A percentile compares a stretch with the other conserved stretches of the same genome.
These are phyloP conservation scores for Drosophila anceps DNA, from an alignment of 2,888 invertebrate genomes.

Conservation along the genomic window DNA sequence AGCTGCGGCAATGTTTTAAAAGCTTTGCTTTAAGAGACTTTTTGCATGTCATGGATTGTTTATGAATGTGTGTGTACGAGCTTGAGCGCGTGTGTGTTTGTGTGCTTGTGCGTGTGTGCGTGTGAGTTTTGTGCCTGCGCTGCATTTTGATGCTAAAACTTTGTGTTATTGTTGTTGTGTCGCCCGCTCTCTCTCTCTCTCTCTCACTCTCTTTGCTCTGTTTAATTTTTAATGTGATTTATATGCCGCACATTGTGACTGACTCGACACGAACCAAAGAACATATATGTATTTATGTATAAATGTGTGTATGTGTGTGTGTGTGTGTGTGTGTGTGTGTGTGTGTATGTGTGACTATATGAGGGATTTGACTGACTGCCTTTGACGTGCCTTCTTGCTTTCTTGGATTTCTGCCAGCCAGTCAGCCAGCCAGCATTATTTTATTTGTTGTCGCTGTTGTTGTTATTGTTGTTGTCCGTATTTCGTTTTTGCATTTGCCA, in stretches of 20 bases:
- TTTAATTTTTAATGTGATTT: conserved; percentile 79
- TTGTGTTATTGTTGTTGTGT: conserved; percentile 14
- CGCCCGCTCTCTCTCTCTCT: conserved; percentile 1
- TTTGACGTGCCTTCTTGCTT: conserved; percentile 39
- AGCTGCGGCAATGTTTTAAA: not conserved
- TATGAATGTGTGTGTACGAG: conserved; percentile 10
- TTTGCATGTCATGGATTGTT: conserved; percentile 3
- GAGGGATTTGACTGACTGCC: conserved; percentile 25
- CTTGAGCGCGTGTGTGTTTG: not conserved
- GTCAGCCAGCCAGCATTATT: conserved; percentile 18
- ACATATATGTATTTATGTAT: not conserved
- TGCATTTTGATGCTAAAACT: conserved; percentile 44
- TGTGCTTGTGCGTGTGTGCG: conserved; percentile 6
- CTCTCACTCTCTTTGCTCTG: conserved; percentile 31
- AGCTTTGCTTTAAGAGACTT: conserved; percentile 18
- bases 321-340: no score
- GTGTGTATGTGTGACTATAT: conserved; percentile 13
- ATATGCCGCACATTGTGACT: conserved; percentile 58
- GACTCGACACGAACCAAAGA: conserved; percentile 49
- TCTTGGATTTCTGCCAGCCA: conserved; percentile 39
- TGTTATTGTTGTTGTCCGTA: conserved; percentile 14
- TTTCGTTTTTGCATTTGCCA: conserved; percentile 3
- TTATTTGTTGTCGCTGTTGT: no score
- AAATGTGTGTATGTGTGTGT: no score
- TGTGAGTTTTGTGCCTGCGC: conserved; percentile 18